These are phyloP conservation scores for Scaptomyza parva DNA, from an alignment of 2,888 invertebrate species.

Conservation along the genomic window DNA sequence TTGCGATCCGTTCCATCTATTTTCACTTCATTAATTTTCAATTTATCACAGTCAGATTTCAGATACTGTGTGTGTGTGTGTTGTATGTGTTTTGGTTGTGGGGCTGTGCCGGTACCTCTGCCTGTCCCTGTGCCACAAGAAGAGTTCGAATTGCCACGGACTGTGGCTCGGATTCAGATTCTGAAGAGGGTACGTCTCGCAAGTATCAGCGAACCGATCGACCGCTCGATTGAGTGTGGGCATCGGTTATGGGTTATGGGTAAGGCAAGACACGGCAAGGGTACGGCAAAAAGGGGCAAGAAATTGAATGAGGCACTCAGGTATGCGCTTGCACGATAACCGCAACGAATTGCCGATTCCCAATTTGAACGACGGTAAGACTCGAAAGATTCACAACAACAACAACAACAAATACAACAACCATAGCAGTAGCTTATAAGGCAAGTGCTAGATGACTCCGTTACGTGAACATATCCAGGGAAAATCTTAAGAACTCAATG, in stretches of 20 bases:
- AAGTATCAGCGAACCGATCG: conserved; percentile 69
- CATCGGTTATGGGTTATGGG: conserved; percentile 22
- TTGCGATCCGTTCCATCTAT: conserved; percentile 85
- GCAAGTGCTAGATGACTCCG: conserved; percentile 32
- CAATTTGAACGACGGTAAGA: conserved; percentile 22
- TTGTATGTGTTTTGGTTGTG: no score
- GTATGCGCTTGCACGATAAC: conserved; percentile 74
- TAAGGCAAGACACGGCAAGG: conserved; percentile 3
- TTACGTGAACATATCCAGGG: not conserved
- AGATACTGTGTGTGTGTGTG: conserved; percentile 71
- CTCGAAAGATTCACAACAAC: not conserved
- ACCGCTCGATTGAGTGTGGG: conserved; percentile 52
- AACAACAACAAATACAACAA: not conserved
- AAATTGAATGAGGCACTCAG: conserved; percentile 67
- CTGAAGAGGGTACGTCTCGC: conserved; percentile 65
- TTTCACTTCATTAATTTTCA: conserved; percentile 85
- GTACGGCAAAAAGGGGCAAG: conserved; percentile 40
- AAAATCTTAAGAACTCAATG: conserved; percentile 16
- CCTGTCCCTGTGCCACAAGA: not conserved
- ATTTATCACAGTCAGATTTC: conserved; percentile 84
- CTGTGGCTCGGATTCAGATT: conserved; percentile 10
- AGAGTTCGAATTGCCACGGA: conserved; percentile 9
- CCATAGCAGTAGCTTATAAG: conserved; percentile 2
- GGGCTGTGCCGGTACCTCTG: conserved; percentile 20
- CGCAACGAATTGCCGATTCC: conserved; percentile 66